Conservation (phyloP, 2,113 vertebrate species). For the Bubalus kerabau region DNA sequence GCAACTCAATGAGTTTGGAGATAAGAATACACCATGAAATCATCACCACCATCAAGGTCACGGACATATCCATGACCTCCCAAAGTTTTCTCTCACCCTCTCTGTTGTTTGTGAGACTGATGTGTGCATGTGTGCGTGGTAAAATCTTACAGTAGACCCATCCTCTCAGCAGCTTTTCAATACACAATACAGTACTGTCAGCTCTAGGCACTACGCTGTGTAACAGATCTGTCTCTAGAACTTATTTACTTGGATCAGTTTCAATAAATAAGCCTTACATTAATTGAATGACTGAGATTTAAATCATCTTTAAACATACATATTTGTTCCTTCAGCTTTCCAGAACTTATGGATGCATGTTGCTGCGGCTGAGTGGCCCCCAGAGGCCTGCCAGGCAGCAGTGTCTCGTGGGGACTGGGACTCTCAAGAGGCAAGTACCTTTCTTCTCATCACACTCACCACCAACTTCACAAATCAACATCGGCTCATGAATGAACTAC, state of each 20-base stretch:
- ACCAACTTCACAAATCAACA: neutral
- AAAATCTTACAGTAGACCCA: neutral
- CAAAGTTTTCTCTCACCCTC: neutral
- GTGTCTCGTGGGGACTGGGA: neutral
- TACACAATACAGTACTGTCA: neutral
- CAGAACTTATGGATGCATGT: accelerated
- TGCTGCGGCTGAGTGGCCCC: neutral
- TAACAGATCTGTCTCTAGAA: neutral
- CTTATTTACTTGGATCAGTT: neutral
- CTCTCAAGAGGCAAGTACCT: neutral
- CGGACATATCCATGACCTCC: neutral
- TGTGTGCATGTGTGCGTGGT: neutral
- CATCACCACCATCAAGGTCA: neutral
- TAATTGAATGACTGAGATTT: neutral
- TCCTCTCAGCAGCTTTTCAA: neutral
- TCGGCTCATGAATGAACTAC: neutral
- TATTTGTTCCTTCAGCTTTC: neutral
- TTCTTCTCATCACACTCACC: neutral
- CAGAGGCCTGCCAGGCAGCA: neutral
- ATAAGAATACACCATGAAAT: neutral
- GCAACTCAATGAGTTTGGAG: neutral
- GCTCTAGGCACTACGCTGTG: neutral
- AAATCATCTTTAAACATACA: neutral
- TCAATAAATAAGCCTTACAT: neutral
- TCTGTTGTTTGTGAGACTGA: neutral